Evolutionary conservation across 92 coral and sea anemone species (phyloP).

Genomic region (Hydrozoanthus gracilis): DNA sequence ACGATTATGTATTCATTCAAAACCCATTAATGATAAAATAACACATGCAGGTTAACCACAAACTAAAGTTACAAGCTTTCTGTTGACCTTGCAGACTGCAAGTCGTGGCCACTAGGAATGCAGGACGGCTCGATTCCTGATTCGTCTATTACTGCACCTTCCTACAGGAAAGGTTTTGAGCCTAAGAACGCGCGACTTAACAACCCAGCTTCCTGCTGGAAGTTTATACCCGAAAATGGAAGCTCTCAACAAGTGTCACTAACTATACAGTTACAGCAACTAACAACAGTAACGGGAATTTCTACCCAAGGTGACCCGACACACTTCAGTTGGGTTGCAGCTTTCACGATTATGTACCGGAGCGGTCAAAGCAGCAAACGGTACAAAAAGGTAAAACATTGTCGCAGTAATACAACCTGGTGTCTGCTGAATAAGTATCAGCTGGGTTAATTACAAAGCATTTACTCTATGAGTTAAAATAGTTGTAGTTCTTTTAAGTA

Average conservation of each 20-base stretch:
- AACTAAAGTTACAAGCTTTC: neutral
- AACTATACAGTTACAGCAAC: neutral
- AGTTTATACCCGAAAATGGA: neutral
- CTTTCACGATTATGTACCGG: neutral
- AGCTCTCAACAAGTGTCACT: neutral
- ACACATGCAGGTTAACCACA: neutral
- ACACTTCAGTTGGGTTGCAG: neutral
- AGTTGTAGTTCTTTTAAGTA: too few relatives aligned
- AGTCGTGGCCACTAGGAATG: constrained; percentile 60
- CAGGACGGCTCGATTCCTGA: constrained; percentile 60
- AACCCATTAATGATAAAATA: neutral
- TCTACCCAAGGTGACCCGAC: constrained; percentile 29
- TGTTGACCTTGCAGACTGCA: constrained; percentile 1
- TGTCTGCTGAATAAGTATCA: neutral
- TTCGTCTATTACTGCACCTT: constrained; percentile 62
- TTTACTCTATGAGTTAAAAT: neutral
- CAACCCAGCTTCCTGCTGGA: constrained; percentile 39
- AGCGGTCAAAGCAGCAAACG: neutral
- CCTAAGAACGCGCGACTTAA: constrained; percentile 74
- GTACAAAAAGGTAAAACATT: neutral
- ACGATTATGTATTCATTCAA: neutral
- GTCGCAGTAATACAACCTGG: neutral
- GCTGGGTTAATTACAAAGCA: neutral
- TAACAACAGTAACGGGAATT: constrained; percentile 4
- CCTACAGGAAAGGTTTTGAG: constrained; percentile 39